Percentiles rank a stretch among this genome's conserved stretches.
Conservation (phyloP, 2,113 vertebrate species). For the Festucalex cinctus region DNA sequence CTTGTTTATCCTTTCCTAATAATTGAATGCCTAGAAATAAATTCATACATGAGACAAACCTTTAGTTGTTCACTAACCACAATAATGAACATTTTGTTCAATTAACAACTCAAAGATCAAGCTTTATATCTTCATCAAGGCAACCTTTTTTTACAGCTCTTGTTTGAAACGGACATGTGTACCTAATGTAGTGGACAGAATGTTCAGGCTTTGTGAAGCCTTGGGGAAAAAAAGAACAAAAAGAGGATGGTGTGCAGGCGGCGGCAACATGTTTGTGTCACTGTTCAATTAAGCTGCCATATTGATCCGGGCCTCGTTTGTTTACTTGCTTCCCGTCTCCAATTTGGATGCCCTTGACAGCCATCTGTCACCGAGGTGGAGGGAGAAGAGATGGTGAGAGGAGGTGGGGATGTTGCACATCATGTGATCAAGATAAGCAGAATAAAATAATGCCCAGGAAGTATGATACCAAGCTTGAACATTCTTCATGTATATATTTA, state of each 20-base stretch:
- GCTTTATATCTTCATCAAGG: background rate
- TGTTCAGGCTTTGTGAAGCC: background rate
- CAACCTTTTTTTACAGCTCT: background rate
- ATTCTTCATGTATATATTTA: background rate
- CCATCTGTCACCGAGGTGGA: slow-evolving; percentile 51
- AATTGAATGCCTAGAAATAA: background rate
- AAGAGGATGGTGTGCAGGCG: slow-evolving; percentile 25
- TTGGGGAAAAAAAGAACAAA: background rate
- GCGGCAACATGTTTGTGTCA: slow-evolving; percentile 52
- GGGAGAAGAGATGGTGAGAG: slow-evolving; percentile 9
- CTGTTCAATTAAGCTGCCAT: slow-evolving; percentile 59
- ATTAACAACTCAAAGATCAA: background rate
- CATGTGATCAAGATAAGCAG: background rate
- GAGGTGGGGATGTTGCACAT: background rate
- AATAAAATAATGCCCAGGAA: background rate
- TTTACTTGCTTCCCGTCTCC: slow-evolving; percentile 54
- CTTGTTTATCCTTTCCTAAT: background rate
- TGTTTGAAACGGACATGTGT: background rate
- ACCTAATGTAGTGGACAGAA: background rate
- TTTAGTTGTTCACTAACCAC: background rate
- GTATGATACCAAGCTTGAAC: too few relatives aligned
- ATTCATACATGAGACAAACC: too few relatives aligned
- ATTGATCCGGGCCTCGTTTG: slow-evolving; percentile 61
- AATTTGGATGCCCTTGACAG: slow-evolving; percentile 49
- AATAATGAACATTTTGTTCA: background rate